phyloP scores from a whole-genome alignment of 2,113 vertebrate genomes.

The Cercocebus atys region DNA sequence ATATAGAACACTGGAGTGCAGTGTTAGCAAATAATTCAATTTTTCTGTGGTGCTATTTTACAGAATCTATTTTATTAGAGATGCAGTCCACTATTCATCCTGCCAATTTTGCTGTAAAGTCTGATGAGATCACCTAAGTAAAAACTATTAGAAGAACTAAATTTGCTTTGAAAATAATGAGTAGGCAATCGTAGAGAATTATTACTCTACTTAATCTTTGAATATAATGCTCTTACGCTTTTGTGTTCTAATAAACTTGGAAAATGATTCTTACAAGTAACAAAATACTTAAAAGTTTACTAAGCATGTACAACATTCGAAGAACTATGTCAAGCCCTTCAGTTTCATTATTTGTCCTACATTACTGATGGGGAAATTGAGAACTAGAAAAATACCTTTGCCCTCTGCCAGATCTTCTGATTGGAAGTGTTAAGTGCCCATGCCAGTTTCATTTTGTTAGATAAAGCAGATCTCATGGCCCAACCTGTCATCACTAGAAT shows the following conservation, averaged over 20 bases:
- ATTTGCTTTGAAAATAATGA: slow-evolving; percentile 4
- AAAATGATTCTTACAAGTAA: neutral
- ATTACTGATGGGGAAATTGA: neutral
- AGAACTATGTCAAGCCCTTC: neutral
- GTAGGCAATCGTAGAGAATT: neutral
- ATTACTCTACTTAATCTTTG: neutral
- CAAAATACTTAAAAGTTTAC: neutral
- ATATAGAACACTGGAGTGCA: neutral
- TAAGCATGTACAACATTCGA: neutral
- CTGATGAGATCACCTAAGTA: neutral
- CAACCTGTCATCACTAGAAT: neutral
- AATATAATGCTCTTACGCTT: neutral
- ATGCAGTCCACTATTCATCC: neutral
- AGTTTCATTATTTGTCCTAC: neutral
- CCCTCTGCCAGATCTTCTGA: neutral
- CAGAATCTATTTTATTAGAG: neutral
- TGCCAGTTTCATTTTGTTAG: neutral
- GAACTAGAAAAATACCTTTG: neutral
- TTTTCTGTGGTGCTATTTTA: neutral
- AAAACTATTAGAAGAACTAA: neutral
- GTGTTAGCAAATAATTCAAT: neutral
- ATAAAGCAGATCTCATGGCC: neutral
- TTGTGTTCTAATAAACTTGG: neutral
- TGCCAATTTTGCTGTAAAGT: neutral
- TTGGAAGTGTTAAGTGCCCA: neutral